Evolutionary conservation across 2,113 vertebrate species (phyloP).

Genomic region (Platysteira castanea): DNA sequence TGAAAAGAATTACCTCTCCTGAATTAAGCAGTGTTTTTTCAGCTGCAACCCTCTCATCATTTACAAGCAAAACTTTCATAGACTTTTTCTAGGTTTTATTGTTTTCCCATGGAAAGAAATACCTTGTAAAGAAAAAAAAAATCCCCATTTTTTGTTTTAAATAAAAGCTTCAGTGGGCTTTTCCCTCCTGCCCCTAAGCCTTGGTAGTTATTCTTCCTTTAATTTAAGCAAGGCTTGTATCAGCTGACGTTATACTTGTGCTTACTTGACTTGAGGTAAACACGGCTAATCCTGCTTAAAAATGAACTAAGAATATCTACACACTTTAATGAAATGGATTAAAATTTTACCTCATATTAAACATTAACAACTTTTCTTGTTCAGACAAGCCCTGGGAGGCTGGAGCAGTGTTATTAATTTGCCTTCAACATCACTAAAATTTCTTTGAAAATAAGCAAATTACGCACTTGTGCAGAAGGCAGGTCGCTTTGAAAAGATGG

Average conservation of each 20-base stretch:
- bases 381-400: constrained; percentile 4
- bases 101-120: constrained; percentile 12
- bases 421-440: constrained; percentile 9
- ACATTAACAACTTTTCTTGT: constrained; percentile 22
- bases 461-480: neutral
- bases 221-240: constrained; percentile 15
- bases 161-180: neutral
- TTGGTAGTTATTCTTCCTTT: neutral
- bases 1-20: neutral
- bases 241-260: constrained; percentile 3
- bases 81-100: neutral
- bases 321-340: constrained; percentile 46
- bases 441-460: constrained; percentile 56
- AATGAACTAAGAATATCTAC: constrained; percentile 26
- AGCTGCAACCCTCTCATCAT: neutral
- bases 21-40: neutral
- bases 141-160: neutral
- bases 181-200: neutral
- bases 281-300: constrained; percentile 39
- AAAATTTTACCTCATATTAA: constrained; percentile 48
- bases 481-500: neutral
- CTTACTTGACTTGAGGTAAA: constrained; percentile 45
- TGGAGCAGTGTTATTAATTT: neutral
- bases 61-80: neutral
- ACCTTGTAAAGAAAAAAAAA: neutral